Conservation (phyloP, 2,888 invertebrate genomes). For the Andrena marginata region DNA sequence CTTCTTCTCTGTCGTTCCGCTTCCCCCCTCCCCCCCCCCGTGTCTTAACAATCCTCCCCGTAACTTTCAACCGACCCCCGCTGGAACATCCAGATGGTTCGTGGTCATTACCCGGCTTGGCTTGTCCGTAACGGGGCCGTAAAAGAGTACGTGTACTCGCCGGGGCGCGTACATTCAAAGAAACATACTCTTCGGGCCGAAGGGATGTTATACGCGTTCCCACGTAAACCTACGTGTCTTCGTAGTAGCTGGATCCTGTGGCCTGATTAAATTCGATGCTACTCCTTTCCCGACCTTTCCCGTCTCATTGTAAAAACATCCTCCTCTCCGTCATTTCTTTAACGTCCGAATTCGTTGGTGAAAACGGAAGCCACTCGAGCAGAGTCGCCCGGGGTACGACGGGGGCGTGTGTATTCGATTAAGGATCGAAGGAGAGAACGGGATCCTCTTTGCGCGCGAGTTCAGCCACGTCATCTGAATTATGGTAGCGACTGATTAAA, state of each 20-base stretch:
- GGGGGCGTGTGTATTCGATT: background rate
- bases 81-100: slow-evolving; percentile 46
- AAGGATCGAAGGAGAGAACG: background rate
- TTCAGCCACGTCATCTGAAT: slow-evolving; percentile 3
- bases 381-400: background rate
- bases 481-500: slow-evolving; percentile 51
- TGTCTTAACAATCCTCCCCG: slow-evolving; percentile 59
- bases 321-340: background rate
- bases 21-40: background rate
- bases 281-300: slow-evolving; percentile 40
- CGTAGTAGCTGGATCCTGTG: slow-evolving; percentile 42
- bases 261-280: slow-evolving; percentile 56
- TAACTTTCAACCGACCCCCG: slow-evolving; percentile 56
- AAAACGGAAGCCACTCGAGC: background rate
- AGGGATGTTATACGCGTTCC: background rate
- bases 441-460: background rate
- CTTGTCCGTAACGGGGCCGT: slow-evolving; percentile 60
- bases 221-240: background rate
- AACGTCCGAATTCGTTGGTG: background rate
- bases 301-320: slow-evolving; percentile 22
- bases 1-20: slow-evolving; percentile 19
- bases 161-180: slow-evolving; percentile 31
- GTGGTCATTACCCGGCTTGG: slow-evolving; percentile 61
- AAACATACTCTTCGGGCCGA: slow-evolving; percentile 39
- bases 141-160: slow-evolving; percentile 36